Base-by-base conservation (phyloP, 2,797 vertebrate genomes). In the Mormyrus hasselquistii region DNA sequence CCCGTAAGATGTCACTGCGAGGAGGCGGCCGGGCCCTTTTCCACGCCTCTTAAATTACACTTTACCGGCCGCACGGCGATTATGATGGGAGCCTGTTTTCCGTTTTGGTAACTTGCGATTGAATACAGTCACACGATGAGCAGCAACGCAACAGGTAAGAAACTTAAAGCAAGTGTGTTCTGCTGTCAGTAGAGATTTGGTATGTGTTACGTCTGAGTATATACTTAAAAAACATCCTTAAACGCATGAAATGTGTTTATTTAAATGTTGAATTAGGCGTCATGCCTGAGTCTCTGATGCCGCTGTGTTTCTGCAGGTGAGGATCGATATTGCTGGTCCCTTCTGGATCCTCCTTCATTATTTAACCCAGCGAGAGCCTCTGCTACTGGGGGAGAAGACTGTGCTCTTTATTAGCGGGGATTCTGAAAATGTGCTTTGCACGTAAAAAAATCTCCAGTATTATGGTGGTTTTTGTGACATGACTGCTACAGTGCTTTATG, bases 141-240 rank as follows among this genome's bases (percentile, higher is more conserved):
- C 90, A 92, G 91, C 53, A 89, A 79, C 55, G 88, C 90, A 84
- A 92, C 93, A 95, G 95, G 95, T 95, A 94, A 90, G 92, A 57
- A 53, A 50, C 57, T 38, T 62, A 16, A n/a, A 57, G 29, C 91
- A 90, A 93, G 93, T 91, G 91, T 90, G 59, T 38, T 44, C 7
- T n/a, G 82, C 83, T 9, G 53, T 87, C 10, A 19, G 29, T 7
- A 16, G 1, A 9, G 22, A 82, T n/a, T 22, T 4, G 19, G 3
- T 47, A 6, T 3, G 5, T 9, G 41, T 44, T 19, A 44, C 16
- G 2, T 1, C 65, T 38, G 29, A 16, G 8, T n/a, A n/a, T 47
- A 47, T 47, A 3, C n/a, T 79, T n/a, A 0, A n/a, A n/a, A 47
- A 38, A 16, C 38, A 38, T 1, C 16, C 19, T 47, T 82, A 82